Percentiles rank a stretch among this genome's conserved stretches.
phyloP scores from a whole-genome alignment of 2,113 vertebrate species.

The Zapornia atra region DNA sequence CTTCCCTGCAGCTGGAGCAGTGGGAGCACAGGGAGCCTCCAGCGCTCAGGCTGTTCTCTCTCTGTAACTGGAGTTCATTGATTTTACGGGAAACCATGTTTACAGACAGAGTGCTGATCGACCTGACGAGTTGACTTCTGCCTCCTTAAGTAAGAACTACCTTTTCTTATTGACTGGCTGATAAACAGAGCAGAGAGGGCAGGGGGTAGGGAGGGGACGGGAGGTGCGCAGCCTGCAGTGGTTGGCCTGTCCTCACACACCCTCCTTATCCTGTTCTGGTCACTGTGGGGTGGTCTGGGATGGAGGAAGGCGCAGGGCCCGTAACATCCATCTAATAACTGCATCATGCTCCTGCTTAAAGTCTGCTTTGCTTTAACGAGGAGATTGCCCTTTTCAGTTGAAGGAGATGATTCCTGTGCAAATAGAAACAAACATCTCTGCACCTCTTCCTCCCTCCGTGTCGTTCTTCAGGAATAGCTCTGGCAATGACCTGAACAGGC shows the following conservation, averaged over 20 bases:
- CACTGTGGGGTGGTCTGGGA: fast-evolving
- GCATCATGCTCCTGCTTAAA: background rate
- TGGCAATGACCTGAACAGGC: background rate
- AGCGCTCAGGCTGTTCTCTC: constrained; percentile 86
- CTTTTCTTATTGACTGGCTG: constrained; percentile 88
- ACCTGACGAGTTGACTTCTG: constrained; percentile 98
- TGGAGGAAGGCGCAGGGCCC: background rate
- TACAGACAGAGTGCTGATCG: constrained; percentile 99
- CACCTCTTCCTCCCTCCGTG: background rate
- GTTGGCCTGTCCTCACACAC: background rate
- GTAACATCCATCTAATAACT: fast-evolving
- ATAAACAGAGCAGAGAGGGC: constrained; percentile 72
- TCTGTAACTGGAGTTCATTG: constrained; percentile 98
- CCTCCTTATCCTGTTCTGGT: fast-evolving
- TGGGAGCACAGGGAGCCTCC: constrained; percentile 74
- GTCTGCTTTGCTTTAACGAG: background rate
- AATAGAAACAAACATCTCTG: background rate
- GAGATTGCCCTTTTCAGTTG: background rate
- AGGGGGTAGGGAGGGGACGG: background rate
- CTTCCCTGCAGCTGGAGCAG: background rate
- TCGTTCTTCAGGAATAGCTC: background rate
- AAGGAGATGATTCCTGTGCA: background rate
- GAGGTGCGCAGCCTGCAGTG: background rate
- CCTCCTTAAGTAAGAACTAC: constrained; percentile 93
- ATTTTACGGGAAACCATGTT: constrained; percentile 99